Conservation (phyloP, 2,113 vertebrate genomes). For the Chloebia gouldiae region DNA sequence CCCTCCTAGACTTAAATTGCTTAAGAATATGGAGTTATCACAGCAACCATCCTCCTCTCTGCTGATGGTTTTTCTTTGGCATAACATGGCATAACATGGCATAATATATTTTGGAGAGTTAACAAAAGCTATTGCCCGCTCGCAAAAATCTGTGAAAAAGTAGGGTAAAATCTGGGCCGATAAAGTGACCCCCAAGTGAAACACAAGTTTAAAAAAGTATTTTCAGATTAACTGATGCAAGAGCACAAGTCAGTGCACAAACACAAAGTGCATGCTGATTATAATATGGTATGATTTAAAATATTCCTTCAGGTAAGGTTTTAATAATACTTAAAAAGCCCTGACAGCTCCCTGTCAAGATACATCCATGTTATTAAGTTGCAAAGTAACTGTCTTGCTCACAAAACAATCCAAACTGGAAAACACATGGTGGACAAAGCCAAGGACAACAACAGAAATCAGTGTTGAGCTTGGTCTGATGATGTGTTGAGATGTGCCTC, state of each 20-base stretch:
- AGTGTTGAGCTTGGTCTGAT: background rate
- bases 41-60: background rate
- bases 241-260: background rate
- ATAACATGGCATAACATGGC: too few relatives aligned
- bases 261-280: background rate
- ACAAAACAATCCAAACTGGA: background rate
- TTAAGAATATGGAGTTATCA: background rate
- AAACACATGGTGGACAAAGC: slow-evolving; percentile 37
- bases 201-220: background rate
- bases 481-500: background rate
- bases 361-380: slow-evolving; percentile 16
- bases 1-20: background rate
- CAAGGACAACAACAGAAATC: slow-evolving; percentile 24
- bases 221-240: background rate
- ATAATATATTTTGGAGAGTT: background rate
- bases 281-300: slow-evolving; percentile 44
- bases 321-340: slow-evolving; percentile 47
- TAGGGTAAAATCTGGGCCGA: background rate
- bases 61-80: background rate
- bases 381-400: slow-evolving; percentile 4
- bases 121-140: background rate
- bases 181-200: background rate
- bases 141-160: background rate
- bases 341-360: slow-evolving; percentile 44
- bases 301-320: slow-evolving; percentile 24